Evolutionary conservation across 2,113 vertebrate species (phyloP), one percentile per base, ranked within the genome.

Genomic region (Semicossyphus pulcher): DNA sequence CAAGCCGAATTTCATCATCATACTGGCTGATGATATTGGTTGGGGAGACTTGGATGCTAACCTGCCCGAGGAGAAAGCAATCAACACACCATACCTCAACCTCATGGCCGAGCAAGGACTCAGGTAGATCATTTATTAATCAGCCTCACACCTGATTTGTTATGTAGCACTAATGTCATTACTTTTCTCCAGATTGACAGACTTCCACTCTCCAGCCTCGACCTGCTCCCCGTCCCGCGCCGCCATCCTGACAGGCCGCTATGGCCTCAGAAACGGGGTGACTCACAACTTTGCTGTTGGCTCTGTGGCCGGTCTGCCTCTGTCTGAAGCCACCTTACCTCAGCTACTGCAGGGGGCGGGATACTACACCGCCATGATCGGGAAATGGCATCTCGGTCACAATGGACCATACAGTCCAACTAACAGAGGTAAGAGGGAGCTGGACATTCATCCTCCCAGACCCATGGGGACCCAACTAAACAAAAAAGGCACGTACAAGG

Each of bases 381-480:
- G 98, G 71, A 99, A 99, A 85, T 99, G 98, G 98, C 98, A 99
- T 81, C 95, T 99, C 18, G 98, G 98, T 25, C 97, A 99, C 88
- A 92, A 93, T 0, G 94, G 94, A 37, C 87, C 1, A 4, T 95
- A 96, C 61, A 91, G 94, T 69, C 97, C 98, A 61, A 95, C 49
- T 54, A 93, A 93, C 69, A 96, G 96, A 11, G 98, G 96, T 98
- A 92, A 93, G 93, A 42, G 32, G 58, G 23, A 54, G 32, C 14
- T 53, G 47, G 20, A 45, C 15, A 51, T 64, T 21, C n/a, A 16
- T 15, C 10, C 7, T 10, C 14, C 10, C n/a, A 32, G 21, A 71
- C 6, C 23, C 3, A 37, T 2, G 0, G n/a, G n/a, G n/a, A n/a
- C n/a, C 7, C 5, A 36, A 20, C 10, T 23, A 1, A 10, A 56